Percentiles rank a stretch among this genome's conserved stretches.
phyloP scores from a whole-genome alignment of 2,888 invertebrate species.

The Eupeodes luniger region DNA sequence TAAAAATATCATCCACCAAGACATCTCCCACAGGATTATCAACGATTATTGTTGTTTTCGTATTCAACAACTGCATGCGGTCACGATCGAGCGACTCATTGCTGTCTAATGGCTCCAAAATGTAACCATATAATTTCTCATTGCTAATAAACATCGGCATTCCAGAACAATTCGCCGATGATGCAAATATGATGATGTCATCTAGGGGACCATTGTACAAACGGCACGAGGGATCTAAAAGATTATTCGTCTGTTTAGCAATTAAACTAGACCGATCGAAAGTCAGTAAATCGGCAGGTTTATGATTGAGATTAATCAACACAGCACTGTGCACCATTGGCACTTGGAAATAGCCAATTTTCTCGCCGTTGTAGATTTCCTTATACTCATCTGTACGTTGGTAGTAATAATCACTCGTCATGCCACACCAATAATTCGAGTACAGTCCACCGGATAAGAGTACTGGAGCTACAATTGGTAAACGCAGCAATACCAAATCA shows the following conservation, averaged over 20 bases:
- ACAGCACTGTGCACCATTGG: constrained; percentile 97
- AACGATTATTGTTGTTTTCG: constrained; percentile 90
- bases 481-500: constrained; percentile 86
- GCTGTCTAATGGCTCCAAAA: constrained; percentile 92
- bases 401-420: constrained; percentile 94
- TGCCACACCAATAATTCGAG: constrained; percentile 98
- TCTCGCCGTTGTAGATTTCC: constrained; percentile 89
- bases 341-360: constrained; percentile 91
- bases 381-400: constrained; percentile 93
- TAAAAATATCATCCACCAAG: constrained; percentile 83
- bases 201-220: constrained; percentile 92
- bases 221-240: constrained; percentile 77
- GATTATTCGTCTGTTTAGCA: constrained; percentile 78
- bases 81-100: constrained; percentile 88
- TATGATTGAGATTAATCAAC: constrained; percentile 89
- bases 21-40: constrained; percentile 85
- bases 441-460: constrained; percentile 93
- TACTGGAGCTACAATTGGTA: constrained; percentile 92
- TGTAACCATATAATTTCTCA: constrained; percentile 91
- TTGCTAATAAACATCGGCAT: constrained; percentile 91
- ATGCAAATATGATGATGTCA: constrained; percentile 96
- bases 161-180: constrained; percentile 89
- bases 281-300: constrained; percentile 87
- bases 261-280: constrained; percentile 86
- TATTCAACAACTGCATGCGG: constrained; percentile 89